phyloP scores from a whole-genome alignment of 2,888 invertebrate species.

The Apoderus coryli region DNA sequence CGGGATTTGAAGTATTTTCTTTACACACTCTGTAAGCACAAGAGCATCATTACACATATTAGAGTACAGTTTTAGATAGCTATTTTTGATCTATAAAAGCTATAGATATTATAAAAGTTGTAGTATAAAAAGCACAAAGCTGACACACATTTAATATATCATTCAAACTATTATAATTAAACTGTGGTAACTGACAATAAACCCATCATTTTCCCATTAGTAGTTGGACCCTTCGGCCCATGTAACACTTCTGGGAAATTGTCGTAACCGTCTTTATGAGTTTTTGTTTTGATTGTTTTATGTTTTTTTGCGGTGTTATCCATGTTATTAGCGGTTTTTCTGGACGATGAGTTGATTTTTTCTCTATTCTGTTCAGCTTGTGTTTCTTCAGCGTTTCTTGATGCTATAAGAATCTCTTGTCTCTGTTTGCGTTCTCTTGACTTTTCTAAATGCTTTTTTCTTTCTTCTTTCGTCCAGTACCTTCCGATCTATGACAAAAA shows the following conservation, averaged over 20 bases:
- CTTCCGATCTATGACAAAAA: conserved; percentile 35
- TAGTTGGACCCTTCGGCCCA: conserved; percentile 26
- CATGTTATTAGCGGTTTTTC: conserved; percentile 30
- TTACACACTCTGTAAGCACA: too few relatives aligned
- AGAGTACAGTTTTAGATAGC: too few relatives aligned
- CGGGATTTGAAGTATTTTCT: too few relatives aligned
- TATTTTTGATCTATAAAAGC: conserved; percentile 1
- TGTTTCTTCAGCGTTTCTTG: conserved; percentile 24
- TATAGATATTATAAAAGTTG: not conserved
- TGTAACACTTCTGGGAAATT: conserved; percentile 43
- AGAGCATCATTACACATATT: too few relatives aligned
- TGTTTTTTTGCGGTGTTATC: conserved; percentile 35
- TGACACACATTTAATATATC: too few relatives aligned
- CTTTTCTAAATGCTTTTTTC: conserved; percentile 56
- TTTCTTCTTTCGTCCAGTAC: conserved; percentile 64
- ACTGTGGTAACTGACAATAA: conserved; percentile 41
- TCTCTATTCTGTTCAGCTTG: conserved; percentile 21
- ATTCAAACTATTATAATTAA: too few relatives aligned
- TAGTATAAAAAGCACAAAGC: not conserved
- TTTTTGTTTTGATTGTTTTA: conserved; percentile 30
- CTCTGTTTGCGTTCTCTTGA: conserved; percentile 47
- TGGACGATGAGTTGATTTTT: conserved; percentile 25
- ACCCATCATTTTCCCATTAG: conserved; percentile 40
- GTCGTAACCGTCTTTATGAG: conserved; percentile 28
- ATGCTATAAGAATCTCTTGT: conserved; percentile 25